Evolutionary conservation across 2,797 vertebrate genomes (phyloP), one percentile per base, ranked within the genome.

Genomic region (Parotocinclus haroldoi): DNA sequence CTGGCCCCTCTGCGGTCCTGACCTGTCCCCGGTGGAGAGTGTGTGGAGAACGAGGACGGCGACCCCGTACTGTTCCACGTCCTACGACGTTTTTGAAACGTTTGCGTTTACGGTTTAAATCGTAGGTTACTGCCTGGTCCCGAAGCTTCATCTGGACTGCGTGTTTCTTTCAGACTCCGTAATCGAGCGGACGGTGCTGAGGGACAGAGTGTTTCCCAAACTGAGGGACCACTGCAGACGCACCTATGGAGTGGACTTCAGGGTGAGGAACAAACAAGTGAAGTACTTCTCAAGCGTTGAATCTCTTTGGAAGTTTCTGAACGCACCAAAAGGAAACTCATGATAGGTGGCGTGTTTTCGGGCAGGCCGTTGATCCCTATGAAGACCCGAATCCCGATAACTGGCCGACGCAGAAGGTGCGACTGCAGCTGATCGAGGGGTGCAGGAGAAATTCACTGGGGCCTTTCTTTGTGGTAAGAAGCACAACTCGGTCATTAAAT

Each of bases 361-460:
- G 69, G 45, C 51, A 93, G 91, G 84, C 89, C 52, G 86, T 92
- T 45, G 91, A 93, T 71, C 89, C 87, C 0, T 91, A 87, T 72
- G 89, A 92, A 76, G 89, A 86, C 42, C 71, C 77, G 38, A 83
- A 89, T 66, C 76, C 79, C 7, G 71, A 71, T 13, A 63, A 67
- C 4, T 86, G 88, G 84, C 87, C 85, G 0, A 81, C 87, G 72
- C 83, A 83, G 63, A 62, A 77, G 75, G 82, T 68, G 52, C 85
- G 89, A 65, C 77, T 80, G 71, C 79, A 83, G 60, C 80, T 92
- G 55, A 84, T 93, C 39, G 69, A 84, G 61, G 84, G 88, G 58
- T 92, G 91, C 78, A 81, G 87, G 63, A 68, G 74, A 46, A 87
- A 63, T 63, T 91, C 91, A 0, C 69, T 76, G 5, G 91, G 91